Evolutionary conservation across 2,888 invertebrate species (phyloP).

Genomic region (Hydrotaea diabolus): DNA sequence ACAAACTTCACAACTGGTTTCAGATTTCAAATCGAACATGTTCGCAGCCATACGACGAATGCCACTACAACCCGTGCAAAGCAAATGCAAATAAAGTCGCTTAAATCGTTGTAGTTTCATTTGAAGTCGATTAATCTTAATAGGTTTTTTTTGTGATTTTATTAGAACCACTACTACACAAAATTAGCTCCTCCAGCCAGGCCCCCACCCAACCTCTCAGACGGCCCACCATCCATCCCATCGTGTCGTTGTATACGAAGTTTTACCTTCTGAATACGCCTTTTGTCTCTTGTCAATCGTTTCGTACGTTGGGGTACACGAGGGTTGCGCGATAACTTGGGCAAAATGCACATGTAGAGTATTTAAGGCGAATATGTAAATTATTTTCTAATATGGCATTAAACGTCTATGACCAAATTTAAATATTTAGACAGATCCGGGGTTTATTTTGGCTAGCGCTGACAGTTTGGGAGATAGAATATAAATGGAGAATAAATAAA

Average conservation of each 20-base stretch:
- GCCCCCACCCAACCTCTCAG: not conserved
- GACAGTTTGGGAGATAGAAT: no score
- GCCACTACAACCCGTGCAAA: not conserved
- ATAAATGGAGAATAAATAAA: no score
- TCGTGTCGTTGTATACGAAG: not conserved
- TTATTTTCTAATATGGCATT: no score
- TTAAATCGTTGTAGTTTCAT: conserved; percentile 8
- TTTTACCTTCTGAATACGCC: conserved; percentile 29
- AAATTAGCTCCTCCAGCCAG: not conserved
- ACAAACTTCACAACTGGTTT: conserved; percentile 37
- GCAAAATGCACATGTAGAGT: no score
- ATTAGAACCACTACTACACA: conserved; percentile 15
- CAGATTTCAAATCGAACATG: conserved; percentile 13
- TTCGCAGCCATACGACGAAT: not conserved
- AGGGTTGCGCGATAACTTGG: not conserved
- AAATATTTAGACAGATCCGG: no score
- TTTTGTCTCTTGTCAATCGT: conserved; percentile 30
- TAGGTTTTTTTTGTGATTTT: conserved; percentile 22
- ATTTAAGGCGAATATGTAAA: no score
- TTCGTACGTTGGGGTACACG: not conserved
- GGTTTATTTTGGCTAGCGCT: no score
- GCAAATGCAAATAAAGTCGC: not conserved
- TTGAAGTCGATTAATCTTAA: conserved; percentile 36
- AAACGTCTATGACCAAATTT: no score
- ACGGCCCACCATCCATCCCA: not conserved